phyloP scores from a whole-genome alignment of 2,888 invertebrate genomes.

The Tachina grossa region DNA sequence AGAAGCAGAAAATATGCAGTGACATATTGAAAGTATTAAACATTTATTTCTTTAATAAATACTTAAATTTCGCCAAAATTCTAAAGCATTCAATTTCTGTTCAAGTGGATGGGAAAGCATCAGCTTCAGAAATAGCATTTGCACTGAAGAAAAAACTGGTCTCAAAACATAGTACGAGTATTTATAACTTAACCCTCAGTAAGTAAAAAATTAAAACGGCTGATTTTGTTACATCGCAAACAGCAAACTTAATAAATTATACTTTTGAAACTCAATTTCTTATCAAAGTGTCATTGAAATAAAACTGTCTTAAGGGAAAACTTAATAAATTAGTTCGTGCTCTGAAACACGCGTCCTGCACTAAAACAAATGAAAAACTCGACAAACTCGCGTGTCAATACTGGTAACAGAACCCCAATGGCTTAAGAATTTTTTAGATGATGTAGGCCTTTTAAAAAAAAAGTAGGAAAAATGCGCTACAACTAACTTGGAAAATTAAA shows the following conservation, averaged over 20 bases:
- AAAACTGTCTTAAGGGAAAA: conserved; percentile 17
- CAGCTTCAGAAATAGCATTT: too few species aligned
- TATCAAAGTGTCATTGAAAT: conserved; percentile 15
- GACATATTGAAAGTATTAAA: too few species aligned
- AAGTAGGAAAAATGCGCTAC: background rate
- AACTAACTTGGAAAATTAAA: conserved; percentile 73
- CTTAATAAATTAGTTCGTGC: conserved; percentile 39
- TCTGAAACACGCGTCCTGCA: conserved; percentile 31
- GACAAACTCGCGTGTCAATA: conserved; percentile 32
- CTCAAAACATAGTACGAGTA: too few species aligned
- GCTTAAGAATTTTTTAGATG: conserved; percentile 6
- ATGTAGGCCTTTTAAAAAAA: background rate
- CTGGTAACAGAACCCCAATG: background rate
- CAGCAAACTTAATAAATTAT: background rate
- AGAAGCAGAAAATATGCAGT: too few species aligned
- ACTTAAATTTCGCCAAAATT: too few species aligned
- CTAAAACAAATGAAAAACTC: background rate
- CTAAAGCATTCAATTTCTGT: too few species aligned
- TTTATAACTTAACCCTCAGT: background rate
- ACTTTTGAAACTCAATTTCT: conserved; percentile 19
- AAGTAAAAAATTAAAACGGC: background rate
- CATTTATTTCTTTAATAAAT: too few species aligned
- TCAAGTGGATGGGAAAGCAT: too few species aligned
- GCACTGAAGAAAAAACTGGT: too few species aligned
- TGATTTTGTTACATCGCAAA: background rate